phyloP scores from a whole-genome alignment of 2,113 vertebrate genomes.

The Pseudorectes ferrugineus region DNA sequence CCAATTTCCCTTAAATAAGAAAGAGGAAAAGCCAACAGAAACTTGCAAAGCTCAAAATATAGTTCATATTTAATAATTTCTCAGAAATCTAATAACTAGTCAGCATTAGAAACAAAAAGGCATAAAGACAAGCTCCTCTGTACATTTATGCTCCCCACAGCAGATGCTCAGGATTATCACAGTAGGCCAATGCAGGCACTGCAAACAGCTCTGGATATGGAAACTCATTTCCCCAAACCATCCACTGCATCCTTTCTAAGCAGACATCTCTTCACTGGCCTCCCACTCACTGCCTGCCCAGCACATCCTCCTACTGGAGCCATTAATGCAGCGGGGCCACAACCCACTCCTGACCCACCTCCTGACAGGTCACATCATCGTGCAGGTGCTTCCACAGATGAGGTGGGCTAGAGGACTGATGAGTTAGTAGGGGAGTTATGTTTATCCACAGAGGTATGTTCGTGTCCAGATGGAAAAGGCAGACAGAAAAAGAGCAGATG shows the following conservation, averaged over 20 bases:
- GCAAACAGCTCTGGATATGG: not conserved
- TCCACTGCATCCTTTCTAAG: not conserved
- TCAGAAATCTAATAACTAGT: not conserved
- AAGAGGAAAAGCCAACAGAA: not conserved
- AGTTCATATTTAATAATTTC: not conserved
- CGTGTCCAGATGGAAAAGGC: not conserved
- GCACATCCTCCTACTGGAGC: not conserved
- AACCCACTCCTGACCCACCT: not conserved
- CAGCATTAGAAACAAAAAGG: not conserved
- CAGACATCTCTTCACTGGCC: not conserved
- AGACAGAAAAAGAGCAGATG: not conserved
- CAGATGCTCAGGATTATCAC: not conserved
- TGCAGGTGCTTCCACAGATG: not conserved
- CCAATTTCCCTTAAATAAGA: not conserved
- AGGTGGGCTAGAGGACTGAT: not conserved
- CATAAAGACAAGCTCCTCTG: not conserved
- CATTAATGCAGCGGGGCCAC: not conserved
- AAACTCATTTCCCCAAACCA: not conserved
- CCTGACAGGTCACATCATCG: not conserved
- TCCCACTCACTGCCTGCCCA: not conserved
- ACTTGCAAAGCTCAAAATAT: not conserved
- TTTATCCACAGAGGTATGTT: not conserved
- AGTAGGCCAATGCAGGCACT: fast-evolving
- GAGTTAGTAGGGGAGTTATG: not conserved
- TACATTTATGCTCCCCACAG: not conserved